phyloP scores from a whole-genome alignment of 2,888 invertebrate genomes.

The Cryptocheilus praepositus region DNA sequence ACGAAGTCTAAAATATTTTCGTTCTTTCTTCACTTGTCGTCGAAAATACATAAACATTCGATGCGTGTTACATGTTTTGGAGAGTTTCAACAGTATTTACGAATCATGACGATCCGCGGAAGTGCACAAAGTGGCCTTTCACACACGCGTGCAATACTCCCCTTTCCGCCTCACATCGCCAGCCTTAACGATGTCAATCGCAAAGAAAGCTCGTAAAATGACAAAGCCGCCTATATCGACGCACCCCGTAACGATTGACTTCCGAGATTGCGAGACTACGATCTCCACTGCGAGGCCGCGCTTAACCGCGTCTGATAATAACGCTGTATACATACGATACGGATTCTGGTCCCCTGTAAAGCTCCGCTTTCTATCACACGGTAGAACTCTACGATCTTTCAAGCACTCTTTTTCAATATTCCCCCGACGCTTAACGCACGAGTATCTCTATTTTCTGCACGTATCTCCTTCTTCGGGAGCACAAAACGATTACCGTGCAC shows the following conservation, averaged over 20 bases:
- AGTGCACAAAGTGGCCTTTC: slow-evolving; percentile 32
- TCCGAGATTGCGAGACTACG: not conserved
- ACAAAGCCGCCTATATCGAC: slow-evolving; percentile 24
- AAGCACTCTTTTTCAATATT: slow-evolving; percentile 48
- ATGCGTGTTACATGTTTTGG: not conserved
- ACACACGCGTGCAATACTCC: slow-evolving; percentile 24
- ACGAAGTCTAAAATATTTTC: too few species aligned
- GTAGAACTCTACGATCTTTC: slow-evolving; percentile 32
- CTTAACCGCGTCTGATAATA: not conserved
- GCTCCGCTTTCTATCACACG: slow-evolving; percentile 4
- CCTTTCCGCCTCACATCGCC: slow-evolving; percentile 14
- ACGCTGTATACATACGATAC: too few species aligned
- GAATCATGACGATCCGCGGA: not conserved
- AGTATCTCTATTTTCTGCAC: slow-evolving; percentile 40
- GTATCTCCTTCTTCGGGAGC: slow-evolving; percentile 30
- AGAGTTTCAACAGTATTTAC: not conserved
- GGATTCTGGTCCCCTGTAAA: not conserved
- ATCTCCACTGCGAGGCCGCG: not conserved
- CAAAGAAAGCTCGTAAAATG: slow-evolving; percentile 25
- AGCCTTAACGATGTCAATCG: slow-evolving; percentile 26
- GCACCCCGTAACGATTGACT: slow-evolving; percentile 7
- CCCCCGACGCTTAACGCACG: slow-evolving; percentile 52
- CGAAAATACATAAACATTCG: too few species aligned
- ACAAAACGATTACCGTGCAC: slow-evolving; percentile 37
- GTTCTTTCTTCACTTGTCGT: too few species aligned